Evolutionary conservation across 53 echinoderm and acorn worm species (phyloP).

Genomic region (Arbacia lixula): DNA sequence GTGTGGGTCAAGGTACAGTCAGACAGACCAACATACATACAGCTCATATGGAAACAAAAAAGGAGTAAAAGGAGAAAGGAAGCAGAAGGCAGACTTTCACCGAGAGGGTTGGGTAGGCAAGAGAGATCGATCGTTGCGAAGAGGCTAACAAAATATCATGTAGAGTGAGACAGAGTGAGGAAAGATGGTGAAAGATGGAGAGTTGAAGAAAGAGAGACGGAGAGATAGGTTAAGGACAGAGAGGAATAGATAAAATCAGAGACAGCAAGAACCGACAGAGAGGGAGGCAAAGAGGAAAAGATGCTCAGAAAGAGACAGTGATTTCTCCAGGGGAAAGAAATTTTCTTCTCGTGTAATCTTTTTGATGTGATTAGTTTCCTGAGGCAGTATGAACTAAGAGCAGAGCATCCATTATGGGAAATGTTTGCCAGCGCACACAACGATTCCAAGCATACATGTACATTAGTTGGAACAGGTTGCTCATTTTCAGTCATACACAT

Average conservation of each 20-base stretch:
- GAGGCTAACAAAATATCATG: no score
- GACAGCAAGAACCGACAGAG: no score
- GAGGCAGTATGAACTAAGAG: constrained; percentile 15
- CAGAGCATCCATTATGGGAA: constrained; percentile 2
- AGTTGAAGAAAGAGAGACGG: not conserved
- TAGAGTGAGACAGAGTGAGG: not conserved
- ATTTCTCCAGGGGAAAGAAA: constrained; percentile 6
- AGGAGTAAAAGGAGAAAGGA: not conserved
- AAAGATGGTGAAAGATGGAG: not conserved
- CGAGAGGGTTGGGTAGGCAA: not conserved
- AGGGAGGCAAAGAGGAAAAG: not conserved
- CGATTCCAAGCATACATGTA: not conserved
- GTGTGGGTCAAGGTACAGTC: no score
- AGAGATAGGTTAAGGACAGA: no score
- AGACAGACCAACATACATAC: no score
- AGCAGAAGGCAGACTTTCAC: no score
- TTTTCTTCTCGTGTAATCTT: constrained; percentile 49
- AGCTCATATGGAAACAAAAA: not conserved
- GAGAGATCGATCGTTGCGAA: not conserved
- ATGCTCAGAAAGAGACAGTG: constrained; percentile 28
- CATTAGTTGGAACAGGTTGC: no score
- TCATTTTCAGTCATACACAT: no score
- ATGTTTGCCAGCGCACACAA: constrained; percentile 29
- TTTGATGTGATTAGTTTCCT: constrained; percentile 49
- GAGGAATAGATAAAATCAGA: no score